These are phyloP conservation scores for Dysidea cf. avara DNA, from an alignment of 37 sponge, comb jelly and placozoan genomes.

Conservation along the genomic window DNA sequence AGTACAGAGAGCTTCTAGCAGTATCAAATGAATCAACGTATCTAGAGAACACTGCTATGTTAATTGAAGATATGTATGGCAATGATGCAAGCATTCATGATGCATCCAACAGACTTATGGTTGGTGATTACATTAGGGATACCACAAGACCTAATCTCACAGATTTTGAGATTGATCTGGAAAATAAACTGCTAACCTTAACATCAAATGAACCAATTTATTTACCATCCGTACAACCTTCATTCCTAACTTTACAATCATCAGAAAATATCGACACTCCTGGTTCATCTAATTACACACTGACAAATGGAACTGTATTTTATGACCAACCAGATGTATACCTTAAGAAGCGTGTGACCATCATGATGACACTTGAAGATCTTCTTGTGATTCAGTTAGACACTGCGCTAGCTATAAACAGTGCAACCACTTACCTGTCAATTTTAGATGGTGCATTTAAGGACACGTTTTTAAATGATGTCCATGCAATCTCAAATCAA, in stretches of 20 bases:
- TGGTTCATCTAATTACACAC: conserved; percentile 26
- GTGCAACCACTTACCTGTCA: conserved; percentile 42
- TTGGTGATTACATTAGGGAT: conserved; percentile 46
- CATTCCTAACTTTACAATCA: conserved; percentile 63
- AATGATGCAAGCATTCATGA: conserved; percentile 31
- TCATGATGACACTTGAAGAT: conserved; percentile 67
- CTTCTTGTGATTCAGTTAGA: conserved; percentile 62
- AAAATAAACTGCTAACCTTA: conserved; percentile 63
- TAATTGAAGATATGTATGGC: conserved; percentile 73
- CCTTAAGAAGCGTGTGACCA: conserved; percentile 48
- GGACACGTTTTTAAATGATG: conserved; percentile 78
- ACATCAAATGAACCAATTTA: conserved; percentile 78
- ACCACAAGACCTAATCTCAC: conserved; percentile 59
- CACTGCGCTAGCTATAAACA: conserved; percentile 3
- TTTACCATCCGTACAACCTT: conserved; percentile 68
- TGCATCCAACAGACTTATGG: conserved; percentile 41
- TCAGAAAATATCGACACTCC: conserved; percentile 18
- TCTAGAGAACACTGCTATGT: conserved; percentile 33
- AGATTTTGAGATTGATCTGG: conserved; percentile 49
- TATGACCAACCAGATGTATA: conserved; percentile 47
- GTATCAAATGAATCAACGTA: conserved; percentile 50
- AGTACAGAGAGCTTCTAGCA: conserved; percentile 57
- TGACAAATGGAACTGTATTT: conserved; percentile 59
- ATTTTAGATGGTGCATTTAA: conserved; percentile 50
- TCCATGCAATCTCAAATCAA: conserved; percentile 23